phyloP scores from a whole-genome alignment of 2,113 vertebrate genomes.

The Salvator merianae region DNA sequence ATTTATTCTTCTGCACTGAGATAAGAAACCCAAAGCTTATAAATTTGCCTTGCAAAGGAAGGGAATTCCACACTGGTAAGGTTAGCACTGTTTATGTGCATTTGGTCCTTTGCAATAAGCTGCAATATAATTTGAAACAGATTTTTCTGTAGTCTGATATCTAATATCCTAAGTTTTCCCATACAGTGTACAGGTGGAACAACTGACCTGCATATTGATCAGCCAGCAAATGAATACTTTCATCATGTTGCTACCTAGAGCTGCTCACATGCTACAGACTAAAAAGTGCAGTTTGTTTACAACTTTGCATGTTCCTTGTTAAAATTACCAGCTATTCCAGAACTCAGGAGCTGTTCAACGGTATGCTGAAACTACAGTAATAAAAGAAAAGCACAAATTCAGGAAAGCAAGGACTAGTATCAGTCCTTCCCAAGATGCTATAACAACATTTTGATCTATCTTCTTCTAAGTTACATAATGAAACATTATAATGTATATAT shows the following conservation, averaged over 20 bases:
- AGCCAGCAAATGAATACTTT: neutral
- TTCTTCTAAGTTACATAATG: neutral
- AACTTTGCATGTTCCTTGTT: neutral
- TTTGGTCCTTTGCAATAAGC: neutral
- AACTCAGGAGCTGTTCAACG: neutral
- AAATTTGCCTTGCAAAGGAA: conserved; percentile 1
- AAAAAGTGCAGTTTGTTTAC: neutral
- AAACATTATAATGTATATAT: neutral
- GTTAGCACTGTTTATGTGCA: conserved; percentile 1
- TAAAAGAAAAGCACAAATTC: neutral
- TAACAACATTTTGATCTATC: no score
- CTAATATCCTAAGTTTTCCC: neutral
- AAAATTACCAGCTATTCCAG: neutral
- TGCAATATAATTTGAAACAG: neutral
- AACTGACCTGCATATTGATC: neutral
- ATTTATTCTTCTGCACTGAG: neutral
- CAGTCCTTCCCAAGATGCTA: neutral
- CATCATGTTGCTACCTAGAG: neutral
- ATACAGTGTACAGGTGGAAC: neutral
- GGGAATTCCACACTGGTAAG: neutral
- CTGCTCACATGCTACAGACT: neutral
- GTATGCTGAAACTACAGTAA: neutral
- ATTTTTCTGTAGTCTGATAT: neutral
- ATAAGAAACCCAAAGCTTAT: conserved; percentile 18
- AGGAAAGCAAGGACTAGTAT: neutral